A percentile compares a stretch with the other conserved stretches of the same genome.
Evolutionary conservation across 1,140 invertebrate species (phyloP).

Genomic region (Zophobas atratus): DNA sequence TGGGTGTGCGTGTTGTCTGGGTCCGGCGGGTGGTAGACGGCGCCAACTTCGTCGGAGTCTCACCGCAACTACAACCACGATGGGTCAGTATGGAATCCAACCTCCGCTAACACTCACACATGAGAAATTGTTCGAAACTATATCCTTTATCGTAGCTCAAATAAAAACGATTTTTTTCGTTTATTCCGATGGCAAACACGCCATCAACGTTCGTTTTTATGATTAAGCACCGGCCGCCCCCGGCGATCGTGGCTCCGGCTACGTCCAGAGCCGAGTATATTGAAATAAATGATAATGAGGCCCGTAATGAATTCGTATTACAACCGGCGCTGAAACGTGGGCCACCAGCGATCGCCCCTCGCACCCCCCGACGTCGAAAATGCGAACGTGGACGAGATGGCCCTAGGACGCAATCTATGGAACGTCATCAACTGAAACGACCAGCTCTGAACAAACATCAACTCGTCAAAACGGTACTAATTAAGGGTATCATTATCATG

Average conservation of each 20-base stretch:
- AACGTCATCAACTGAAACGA: constrained; percentile 20
- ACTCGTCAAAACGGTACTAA: constrained; percentile 47
- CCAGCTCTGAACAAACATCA: constrained; percentile 42
- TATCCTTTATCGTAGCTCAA: constrained; percentile 8
- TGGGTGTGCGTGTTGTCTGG: constrained; percentile 61
- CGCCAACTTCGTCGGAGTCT: constrained; percentile 52
- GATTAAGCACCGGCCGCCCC: constrained; percentile 47
- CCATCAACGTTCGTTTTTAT: constrained; percentile 42
- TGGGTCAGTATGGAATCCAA: constrained; percentile 7
- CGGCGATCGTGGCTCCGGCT: constrained; percentile 45
- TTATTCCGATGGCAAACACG: constrained; percentile 21
- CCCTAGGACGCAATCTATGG: constrained; percentile 42
- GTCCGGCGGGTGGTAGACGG: constrained; percentile 61
- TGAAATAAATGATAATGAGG: constrained; percentile 49
- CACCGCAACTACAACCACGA: constrained; percentile 1
- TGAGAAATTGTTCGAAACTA: constrained; percentile 14
- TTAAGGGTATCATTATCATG: constrained; percentile 48
- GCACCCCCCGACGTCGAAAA: constrained; percentile 13
- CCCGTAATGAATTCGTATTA: constrained; percentile 48
- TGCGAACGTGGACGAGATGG: neutral
- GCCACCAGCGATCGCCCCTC: constrained; percentile 1
- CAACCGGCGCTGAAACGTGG: constrained; percentile 46
- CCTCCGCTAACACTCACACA: neutral
- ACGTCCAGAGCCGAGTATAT: constrained; percentile 24
- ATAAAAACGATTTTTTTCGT: neutral